Evolutionary conservation across 2,888 invertebrate genomes (phyloP), one percentile per base, ranked within the genome.

Genomic region (Labia minor): DNA sequence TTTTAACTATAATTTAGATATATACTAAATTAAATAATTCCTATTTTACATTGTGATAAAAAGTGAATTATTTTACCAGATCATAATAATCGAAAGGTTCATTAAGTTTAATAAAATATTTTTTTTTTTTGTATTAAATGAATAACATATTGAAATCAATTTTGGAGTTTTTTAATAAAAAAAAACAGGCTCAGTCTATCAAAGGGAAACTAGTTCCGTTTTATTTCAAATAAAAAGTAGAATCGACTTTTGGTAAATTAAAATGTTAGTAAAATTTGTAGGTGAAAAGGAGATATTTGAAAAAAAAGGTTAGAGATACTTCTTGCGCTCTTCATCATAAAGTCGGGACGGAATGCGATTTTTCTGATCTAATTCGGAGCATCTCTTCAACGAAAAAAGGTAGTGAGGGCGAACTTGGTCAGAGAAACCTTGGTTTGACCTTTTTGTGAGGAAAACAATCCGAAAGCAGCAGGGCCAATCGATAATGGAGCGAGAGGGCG

Each of bases 381-480:
- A 33, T 33, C 33, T 16, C n/a, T 49, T n/a, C 14, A 49, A 16
- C 14, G 2, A 49, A 49, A 49, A n/a, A 14, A 49, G n/a, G 49
- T n/a, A 49, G 16, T 3, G 49, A 16, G 49, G 49, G 49, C 3
- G 16, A 49, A 49, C 6, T 49, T 49, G 49, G 49, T 16, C 49
- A 49, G 49, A 16, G 49, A 49, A 49, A 49, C 49, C 49, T 49
- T 49, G 49, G 49, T 49, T 49, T 49, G 49, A 49, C 49, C 49
- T 49, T 49, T 49, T 49, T 49, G 49, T 49, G 49, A n/a, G 49
- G 49, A 49, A 49, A 49, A 49, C 49, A 49, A 49, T 49, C 49
- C 49, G 49, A 49, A 49, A 49, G 49, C 49, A 49, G 49, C 49
- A 49, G 49, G 49, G n/a, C 49, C 49, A 49, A 49, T 49, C 49